Percentiles rank a stretch among this genome's conserved stretches.
Conservation (phyloP, 2,888 invertebrate genomes). For the Brenthis daphne region DNA sequence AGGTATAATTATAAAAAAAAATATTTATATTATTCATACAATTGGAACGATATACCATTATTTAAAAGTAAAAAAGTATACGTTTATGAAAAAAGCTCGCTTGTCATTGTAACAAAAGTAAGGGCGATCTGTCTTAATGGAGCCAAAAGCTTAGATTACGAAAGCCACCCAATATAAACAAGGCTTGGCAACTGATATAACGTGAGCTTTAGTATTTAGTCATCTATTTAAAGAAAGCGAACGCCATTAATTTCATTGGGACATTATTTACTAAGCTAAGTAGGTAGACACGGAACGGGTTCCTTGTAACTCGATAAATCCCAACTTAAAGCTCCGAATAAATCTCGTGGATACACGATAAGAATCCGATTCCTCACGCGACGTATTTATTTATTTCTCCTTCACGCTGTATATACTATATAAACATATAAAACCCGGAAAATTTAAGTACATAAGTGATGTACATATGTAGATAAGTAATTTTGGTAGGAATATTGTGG, state of each 20-base stretch:
- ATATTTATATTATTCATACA: no score
- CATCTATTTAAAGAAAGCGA: conserved; percentile 79
- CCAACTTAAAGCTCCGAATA: conserved; percentile 69
- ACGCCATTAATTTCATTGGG: conserved; percentile 74
- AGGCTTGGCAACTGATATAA: conserved; percentile 65
- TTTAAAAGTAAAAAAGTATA: not conserved
- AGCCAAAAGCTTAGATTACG: conserved; percentile 71
- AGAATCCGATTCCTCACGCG: conserved; percentile 80
- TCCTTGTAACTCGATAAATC: conserved; percentile 75
- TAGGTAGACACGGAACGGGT: conserved; percentile 80
- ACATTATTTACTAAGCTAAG: conserved; percentile 79
- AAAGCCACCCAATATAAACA: conserved; percentile 69
- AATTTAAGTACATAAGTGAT: conserved; percentile 33
- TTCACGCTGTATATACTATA: conserved; percentile 40
- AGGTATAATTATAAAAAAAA: no score
- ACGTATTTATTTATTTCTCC: conserved; percentile 71
- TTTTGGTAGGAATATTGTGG: not conserved
- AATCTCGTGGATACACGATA: conserved; percentile 77
- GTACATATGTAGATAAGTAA: conserved; percentile 9
- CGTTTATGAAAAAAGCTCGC: not conserved
- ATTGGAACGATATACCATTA: no score
- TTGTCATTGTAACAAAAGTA: conserved; percentile 21
- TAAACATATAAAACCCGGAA: conserved; percentile 58
- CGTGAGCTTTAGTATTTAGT: conserved; percentile 76
- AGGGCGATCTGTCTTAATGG: conserved; percentile 59